These are phyloP conservation scores for Bothrops jararaca DNA, from an alignment of 2,113 vertebrate genomes.

Conservation along the genomic window DNA sequence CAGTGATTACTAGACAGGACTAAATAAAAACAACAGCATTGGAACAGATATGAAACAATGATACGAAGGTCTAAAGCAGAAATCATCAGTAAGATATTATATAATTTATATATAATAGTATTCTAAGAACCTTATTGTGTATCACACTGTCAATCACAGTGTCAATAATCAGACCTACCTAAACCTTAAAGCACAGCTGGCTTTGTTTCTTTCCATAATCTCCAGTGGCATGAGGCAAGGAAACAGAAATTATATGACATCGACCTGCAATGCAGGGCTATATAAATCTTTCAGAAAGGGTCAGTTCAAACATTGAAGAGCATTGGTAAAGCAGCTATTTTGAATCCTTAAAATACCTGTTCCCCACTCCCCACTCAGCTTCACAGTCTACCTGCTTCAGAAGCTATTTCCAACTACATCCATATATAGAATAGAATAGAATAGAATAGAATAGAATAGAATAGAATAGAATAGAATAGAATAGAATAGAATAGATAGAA, in stretches of 20 bases:
- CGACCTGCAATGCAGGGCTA: neutral
- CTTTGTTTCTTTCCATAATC: neutral
- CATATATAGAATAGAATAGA: too few relatives aligned
- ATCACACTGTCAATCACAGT: neutral
- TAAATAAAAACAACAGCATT: slow-evolving; percentile 4
- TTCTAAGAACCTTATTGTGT: neutral
- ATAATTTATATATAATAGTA: neutral
- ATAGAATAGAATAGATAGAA: too few relatives aligned
- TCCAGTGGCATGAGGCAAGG: neutral
- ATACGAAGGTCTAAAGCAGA: neutral
- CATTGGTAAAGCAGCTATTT: neutral
- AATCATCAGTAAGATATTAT: neutral
- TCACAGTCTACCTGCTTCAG: neutral
- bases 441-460: too few relatives aligned
- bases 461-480: too few relatives aligned
- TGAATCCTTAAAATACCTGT: neutral
- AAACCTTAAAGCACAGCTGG: too few relatives aligned
- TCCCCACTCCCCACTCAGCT: neutral
- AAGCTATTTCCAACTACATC: neutral
- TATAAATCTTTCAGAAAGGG: neutral
- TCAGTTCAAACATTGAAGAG: neutral
- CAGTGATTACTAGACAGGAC: slow-evolving; percentile 12
- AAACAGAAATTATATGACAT: neutral
- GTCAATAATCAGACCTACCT: neutral
- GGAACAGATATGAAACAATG: neutral